A percentile compares a stretch with the other conserved stretches of the same genome.
phyloP scores from a whole-genome alignment of 1,140 invertebrate genomes.

The Lordiphosa clarofinis region DNA sequence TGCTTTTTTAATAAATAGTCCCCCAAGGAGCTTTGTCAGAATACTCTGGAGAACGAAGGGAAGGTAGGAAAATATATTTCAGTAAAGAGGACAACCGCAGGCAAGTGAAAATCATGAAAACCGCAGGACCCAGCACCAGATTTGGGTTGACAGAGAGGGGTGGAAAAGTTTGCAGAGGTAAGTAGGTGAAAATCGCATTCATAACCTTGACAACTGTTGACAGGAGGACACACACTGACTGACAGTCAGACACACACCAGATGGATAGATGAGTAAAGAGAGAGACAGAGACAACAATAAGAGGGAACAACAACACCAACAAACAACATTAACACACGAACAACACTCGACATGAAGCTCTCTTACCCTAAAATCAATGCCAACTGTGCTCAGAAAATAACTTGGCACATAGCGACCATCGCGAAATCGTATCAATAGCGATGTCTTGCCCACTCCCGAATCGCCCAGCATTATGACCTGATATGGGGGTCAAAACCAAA shows the following conservation, averaged over 20 bases:
- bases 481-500: constrained; percentile 25
- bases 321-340: constrained; percentile 27
- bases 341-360: constrained; percentile 24
- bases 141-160: constrained; percentile 4
- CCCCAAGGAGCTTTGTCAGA: constrained; percentile 66
- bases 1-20: constrained; percentile 76
- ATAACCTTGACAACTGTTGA: constrained; percentile 72
- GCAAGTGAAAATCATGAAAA: constrained; percentile 55
- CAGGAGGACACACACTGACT: constrained; percentile 44
- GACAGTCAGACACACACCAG: constrained; percentile 10
- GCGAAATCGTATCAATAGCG: constrained; percentile 91
- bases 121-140: constrained; percentile 35
- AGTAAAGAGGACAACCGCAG: constrained; percentile 58
- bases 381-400: constrained; percentile 96
- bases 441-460: constrained; percentile 94
- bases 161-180: constrained; percentile 15
- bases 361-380: constrained; percentile 95
- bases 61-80: constrained; percentile 24
- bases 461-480: constrained; percentile 95
- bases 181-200: constrained; percentile 66
- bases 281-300: constrained; percentile 46
- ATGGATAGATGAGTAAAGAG: constrained; percentile 11
- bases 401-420: constrained; percentile 92
- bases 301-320: constrained; percentile 39
- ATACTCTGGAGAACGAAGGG: constrained; percentile 19